These are phyloP conservation scores for Silurus asotus DNA, from an alignment of 2,113 vertebrate species.

Conservation along the genomic window DNA sequence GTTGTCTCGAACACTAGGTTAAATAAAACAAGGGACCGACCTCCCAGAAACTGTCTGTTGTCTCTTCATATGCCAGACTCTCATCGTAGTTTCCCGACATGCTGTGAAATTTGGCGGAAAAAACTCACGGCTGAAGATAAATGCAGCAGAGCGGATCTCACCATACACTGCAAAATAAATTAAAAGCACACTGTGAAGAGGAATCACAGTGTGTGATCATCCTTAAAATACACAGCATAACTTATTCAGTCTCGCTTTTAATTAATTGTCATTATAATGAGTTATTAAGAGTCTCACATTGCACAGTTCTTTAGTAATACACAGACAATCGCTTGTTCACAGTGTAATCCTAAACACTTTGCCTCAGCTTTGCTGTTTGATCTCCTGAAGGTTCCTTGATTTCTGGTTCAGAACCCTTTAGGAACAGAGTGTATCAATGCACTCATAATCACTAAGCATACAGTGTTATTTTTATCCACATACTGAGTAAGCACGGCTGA, in stretches of 20 bases:
- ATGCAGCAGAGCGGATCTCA: conserved; percentile 56
- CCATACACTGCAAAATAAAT: conserved; percentile 65
- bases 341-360: background rate
- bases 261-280: background rate
- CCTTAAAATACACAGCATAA: background rate
- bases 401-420: conserved; percentile 2
- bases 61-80: conserved; percentile 77
- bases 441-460: background rate
- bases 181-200: background rate
- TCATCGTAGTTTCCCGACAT: conserved; percentile 94
- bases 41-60: conserved; percentile 98
- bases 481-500: background rate
- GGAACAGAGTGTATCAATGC: background rate
- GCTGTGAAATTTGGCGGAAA: conserved; percentile 64
- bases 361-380: background rate
- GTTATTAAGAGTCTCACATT: background rate
- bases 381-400: background rate
- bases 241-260: background rate
- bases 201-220: background rate
- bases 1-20: background rate
- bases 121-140: conserved; percentile 57
- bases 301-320: background rate
- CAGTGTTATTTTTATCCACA: conserved; percentile 1
- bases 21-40: conserved; percentile 63
- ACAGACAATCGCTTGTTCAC: background rate